phyloP scores from a whole-genome alignment of 2,113 vertebrate species.

The Tonatia bakeri region DNA sequence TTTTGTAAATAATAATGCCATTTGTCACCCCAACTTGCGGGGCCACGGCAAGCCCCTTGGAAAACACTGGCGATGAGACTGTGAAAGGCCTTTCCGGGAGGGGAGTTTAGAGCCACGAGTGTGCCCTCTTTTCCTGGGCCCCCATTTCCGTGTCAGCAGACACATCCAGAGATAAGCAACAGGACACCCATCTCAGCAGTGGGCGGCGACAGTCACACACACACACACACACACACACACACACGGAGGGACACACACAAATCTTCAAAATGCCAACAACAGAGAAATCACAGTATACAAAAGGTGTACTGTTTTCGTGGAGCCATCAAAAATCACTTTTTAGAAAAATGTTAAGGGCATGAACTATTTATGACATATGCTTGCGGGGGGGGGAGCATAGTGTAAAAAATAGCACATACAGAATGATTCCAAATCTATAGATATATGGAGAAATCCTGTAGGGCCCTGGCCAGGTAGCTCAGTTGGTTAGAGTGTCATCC shows the following conservation, averaged over 20 bases:
- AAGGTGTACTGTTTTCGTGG: not conserved
- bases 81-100: not conserved
- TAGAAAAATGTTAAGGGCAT: not conserved
- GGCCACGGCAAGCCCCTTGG: fast-evolving
- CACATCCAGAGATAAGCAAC: not conserved
- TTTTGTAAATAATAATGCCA: not conserved
- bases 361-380: not conserved
- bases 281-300: not conserved
- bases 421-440: not conserved
- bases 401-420: not conserved
- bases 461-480: too few relatives aligned
- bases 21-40: too few relatives aligned
- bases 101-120: not conserved
- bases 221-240: not conserved
- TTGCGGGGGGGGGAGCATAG: not conserved
- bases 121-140: not conserved
- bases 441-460: not conserved
- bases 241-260: not conserved
- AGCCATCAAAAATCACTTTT: not conserved
- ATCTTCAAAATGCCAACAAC: not conserved
- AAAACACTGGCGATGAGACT: not conserved
- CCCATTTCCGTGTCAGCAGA: not conserved
- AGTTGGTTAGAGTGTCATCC: too few relatives aligned
- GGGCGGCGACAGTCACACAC: too few relatives aligned
- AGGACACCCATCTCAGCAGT: too few relatives aligned